Percentiles rank a stretch among this genome's conserved stretches.
Evolutionary conservation across 2,888 invertebrate genomes (phyloP).

Genomic region (Drosophila anomalata): DNA sequence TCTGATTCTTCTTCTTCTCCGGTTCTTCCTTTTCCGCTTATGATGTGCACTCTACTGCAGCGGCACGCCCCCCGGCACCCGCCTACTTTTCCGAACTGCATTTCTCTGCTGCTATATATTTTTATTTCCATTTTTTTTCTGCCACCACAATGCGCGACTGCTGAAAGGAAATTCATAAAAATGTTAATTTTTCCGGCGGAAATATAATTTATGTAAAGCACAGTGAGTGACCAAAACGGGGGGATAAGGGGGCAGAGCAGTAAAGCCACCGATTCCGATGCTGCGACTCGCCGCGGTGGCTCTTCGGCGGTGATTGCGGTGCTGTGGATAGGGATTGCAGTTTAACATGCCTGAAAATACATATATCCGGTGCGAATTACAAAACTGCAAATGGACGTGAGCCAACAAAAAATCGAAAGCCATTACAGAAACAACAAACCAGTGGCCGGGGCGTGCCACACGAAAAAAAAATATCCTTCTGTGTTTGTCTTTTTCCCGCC

Average conservation of each 20-base stretch:
- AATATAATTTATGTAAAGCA: constrained; percentile 80
- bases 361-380: constrained; percentile 76
- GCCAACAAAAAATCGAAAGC: constrained; percentile 21
- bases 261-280: constrained; percentile 3
- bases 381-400: constrained; percentile 36
- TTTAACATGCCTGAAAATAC: constrained; percentile 60
- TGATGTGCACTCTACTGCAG: constrained; percentile 26
- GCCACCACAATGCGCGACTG: constrained; percentile 73
- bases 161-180: constrained; percentile 80
- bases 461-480: neutral
- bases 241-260: constrained; percentile 11
- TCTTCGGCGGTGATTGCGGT: constrained; percentile 34
- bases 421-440: constrained; percentile 11
- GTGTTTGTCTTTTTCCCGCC: constrained; percentile 24
- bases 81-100: constrained; percentile 24
- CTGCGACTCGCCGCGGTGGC: constrained; percentile 11
- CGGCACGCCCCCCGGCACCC: constrained; percentile 9
- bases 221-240: constrained; percentile 73
- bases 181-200: constrained; percentile 79
- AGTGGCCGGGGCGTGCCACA: neutral
- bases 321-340: constrained; percentile 39
- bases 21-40: constrained; percentile 43
- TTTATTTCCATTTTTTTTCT: constrained; percentile 25
- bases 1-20: constrained; percentile 1
- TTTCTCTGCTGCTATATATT: constrained; percentile 35